Conservation (phyloP, 2,888 invertebrate genomes). For the Melieria picta region DNA sequence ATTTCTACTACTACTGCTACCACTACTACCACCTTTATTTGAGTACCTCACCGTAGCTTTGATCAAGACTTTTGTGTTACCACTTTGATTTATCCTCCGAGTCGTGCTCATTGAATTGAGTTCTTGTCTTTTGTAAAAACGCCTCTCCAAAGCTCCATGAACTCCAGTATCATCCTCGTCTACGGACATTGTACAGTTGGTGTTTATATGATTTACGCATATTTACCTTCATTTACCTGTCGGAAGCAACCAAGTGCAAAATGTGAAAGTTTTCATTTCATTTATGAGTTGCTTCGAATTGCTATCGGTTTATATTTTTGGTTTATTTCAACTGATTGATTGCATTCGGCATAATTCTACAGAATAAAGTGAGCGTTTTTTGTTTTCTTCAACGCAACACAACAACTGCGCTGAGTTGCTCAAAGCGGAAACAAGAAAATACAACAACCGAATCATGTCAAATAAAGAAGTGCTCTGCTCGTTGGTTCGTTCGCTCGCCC, state of each 20-base stretch:
- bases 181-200: too few relatives aligned
- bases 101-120: too few relatives aligned
- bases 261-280: conserved; percentile 39
- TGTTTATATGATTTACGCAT: not conserved
- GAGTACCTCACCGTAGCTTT: too few relatives aligned
- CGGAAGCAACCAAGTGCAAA: conserved; percentile 36
- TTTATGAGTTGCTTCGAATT: conserved; percentile 14
- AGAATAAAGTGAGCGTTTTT: too few relatives aligned
- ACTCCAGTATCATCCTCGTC: too few relatives aligned
- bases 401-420: too few relatives aligned
- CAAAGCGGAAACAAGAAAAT: not conserved
- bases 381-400: too few relatives aligned
- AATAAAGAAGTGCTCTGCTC: not conserved
- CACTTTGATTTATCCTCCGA: too few relatives aligned
- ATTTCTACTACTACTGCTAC: conserved; percentile 22
- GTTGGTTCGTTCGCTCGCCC: not conserved
- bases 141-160: too few relatives aligned
- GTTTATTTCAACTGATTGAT: not conserved
- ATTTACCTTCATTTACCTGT: not conserved
- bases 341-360: too few relatives aligned
- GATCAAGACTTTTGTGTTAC: not conserved
- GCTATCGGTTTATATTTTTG: not conserved
- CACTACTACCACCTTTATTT: conserved; percentile 15
- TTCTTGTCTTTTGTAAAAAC: too few relatives aligned
- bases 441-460: conserved; percentile 14